Evolutionary conservation across 1,140 invertebrate species (phyloP).

Genomic region (Ectropis grisescens): DNA sequence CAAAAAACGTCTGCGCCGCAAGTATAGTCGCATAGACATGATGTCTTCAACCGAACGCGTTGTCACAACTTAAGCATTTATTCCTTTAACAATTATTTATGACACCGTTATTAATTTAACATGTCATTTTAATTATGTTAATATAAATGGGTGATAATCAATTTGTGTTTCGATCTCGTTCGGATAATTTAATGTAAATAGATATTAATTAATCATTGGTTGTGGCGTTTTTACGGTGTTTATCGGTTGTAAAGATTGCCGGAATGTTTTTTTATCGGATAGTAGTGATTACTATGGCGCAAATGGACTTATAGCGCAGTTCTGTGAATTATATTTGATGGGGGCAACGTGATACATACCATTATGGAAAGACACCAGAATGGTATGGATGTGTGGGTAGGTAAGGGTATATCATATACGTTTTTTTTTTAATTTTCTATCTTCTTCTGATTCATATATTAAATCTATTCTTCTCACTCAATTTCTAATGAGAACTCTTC

Average conservation of each 20-base stretch:
- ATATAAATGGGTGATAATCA: conserved; percentile 58
- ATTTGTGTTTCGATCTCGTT: conserved; percentile 47
- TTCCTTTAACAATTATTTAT: conserved; percentile 53
- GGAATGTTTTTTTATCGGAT: conserved; percentile 23
- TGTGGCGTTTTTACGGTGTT: conserved; percentile 50
- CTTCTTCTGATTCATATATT: no score
- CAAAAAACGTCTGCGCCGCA: conserved; percentile 44
- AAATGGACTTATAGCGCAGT: conserved; percentile 17
- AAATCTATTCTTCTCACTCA: no score
- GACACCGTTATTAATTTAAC: conserved; percentile 55
- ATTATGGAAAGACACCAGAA: conserved; percentile 70
- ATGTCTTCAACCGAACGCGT: conserved; percentile 53
- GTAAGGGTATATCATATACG: conserved; percentile 65
- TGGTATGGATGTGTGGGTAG: conserved; percentile 72
- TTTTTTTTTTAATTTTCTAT: conserved; percentile 43
- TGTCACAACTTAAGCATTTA: conserved; percentile 22
- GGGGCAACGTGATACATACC: conserved; percentile 38
- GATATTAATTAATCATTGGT: conserved; percentile 44
- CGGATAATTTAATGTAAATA: conserved; percentile 60
- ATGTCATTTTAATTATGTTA: conserved; percentile 64
- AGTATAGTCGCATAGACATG: conserved; percentile 52
- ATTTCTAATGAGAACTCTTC: no score
- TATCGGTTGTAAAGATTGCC: conserved; percentile 24
- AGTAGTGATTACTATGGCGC: conserved; percentile 17
- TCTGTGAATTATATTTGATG: conserved; percentile 21